Evolutionary conservation across 2,888 invertebrate species (phyloP).

Genomic region (Neoscelio sp.): DNA sequence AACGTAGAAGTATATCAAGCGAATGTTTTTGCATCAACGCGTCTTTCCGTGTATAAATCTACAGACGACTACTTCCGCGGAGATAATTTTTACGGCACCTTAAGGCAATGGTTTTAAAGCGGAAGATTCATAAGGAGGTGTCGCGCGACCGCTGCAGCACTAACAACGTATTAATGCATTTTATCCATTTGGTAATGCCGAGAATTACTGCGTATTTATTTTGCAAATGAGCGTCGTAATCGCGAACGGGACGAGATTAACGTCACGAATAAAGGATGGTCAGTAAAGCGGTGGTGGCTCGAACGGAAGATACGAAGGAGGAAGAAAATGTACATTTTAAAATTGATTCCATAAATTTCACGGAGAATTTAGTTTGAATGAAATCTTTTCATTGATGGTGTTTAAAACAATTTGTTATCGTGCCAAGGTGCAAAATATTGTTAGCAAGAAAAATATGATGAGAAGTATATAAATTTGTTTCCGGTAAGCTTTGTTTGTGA

Average conservation of each 20-base stretch:
- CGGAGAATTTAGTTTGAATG: too few species aligned
- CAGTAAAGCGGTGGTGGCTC: background rate
- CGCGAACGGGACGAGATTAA: background rate
- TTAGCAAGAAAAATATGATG: background rate
- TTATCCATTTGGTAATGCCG: slow-evolving; percentile 18
- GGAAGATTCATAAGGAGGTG: slow-evolving; percentile 23
- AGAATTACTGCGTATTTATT: slow-evolving; percentile 27
- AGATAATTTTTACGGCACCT: slow-evolving; percentile 59
- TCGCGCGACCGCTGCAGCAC: background rate
- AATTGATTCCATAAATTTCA: too few species aligned
- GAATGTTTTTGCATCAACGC: slow-evolving; percentile 45
- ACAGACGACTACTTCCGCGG: slow-evolving; percentile 46
- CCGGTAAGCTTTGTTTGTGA: background rate
- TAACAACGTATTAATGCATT: slow-evolving; percentile 27
- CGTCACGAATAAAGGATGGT: background rate
- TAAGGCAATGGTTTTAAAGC: slow-evolving; percentile 45
- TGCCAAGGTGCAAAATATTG: background rate
- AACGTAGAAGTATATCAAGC: slow-evolving; percentile 13
- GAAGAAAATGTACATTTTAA: too few species aligned
- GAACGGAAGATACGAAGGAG: too few species aligned
- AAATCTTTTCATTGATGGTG: too few species aligned
- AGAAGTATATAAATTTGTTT: background rate
- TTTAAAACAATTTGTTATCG: background rate
- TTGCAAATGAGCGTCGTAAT: slow-evolving; percentile 21
- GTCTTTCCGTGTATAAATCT: slow-evolving; percentile 22